A percentile compares a stretch with the other conserved stretches of the same genome.
Evolutionary conservation across 1,140 invertebrate genomes (phyloP).

Genomic region (Steinernema feltiae): DNA sequence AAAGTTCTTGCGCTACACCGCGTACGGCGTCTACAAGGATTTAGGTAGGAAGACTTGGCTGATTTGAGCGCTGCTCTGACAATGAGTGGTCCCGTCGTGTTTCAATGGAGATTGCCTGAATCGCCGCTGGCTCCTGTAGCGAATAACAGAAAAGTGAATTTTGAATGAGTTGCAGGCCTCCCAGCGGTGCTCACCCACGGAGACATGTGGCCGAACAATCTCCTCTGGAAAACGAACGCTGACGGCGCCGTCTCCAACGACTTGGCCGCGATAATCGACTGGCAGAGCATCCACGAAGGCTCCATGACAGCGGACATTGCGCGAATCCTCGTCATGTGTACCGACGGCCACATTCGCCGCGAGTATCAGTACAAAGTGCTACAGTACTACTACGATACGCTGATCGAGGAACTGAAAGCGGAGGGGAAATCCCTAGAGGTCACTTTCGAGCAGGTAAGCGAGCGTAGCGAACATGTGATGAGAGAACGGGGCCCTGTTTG

Average conservation of each 20-base stretch:
- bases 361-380: not conserved
- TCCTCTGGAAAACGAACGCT: not conserved
- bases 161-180: not conserved
- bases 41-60: no score
- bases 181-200: not conserved
- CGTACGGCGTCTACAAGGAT: not conserved
- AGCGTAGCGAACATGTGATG: not conserved
- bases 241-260: not conserved
- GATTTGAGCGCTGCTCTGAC: no score
- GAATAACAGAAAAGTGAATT: not conserved
- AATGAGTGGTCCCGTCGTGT: no score
- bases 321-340: not conserved
- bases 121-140: no score
- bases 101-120: no score
- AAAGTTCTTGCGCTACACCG: not conserved
- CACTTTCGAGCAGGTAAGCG: not conserved
- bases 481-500: not conserved
- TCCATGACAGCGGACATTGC: conserved; percentile 20
- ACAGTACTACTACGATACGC: not conserved
- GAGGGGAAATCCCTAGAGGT: not conserved
- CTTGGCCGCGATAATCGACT: conserved; percentile 23
- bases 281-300: conserved; percentile 30
- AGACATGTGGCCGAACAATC: not conserved
- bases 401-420: not conserved
- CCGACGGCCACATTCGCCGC: not conserved